Evolutionary conservation across 2,797 vertebrate genomes (phyloP).

Genomic region (Sebastes variabilis): DNA sequence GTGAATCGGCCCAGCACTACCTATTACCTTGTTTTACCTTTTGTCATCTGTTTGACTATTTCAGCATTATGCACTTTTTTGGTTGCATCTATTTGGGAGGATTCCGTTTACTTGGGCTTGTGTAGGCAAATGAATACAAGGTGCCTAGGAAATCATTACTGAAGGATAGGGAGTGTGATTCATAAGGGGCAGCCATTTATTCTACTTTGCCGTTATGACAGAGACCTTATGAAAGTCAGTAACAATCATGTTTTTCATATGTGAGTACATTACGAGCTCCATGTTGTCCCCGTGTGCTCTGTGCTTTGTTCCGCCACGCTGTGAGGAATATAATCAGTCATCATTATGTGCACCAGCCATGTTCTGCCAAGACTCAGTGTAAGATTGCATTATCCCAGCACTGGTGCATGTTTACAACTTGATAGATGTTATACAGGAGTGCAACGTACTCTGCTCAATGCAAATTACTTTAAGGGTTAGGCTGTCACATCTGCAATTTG

Average conservation of each 20-base stretch:
- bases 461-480: background rate
- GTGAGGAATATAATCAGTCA: constrained; percentile 43
- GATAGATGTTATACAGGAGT: constrained; percentile 5
- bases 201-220: constrained; percentile 47
- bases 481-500: background rate
- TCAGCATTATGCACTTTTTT: background rate
- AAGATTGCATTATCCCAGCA: constrained; percentile 23
- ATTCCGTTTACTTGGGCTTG: constrained; percentile 18
- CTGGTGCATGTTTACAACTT: constrained; percentile 21
- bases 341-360: constrained; percentile 44
- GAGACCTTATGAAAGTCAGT: constrained; percentile 51
- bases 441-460: background rate
- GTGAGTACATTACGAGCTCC: constrained; percentile 34
- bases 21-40: constrained; percentile 41
- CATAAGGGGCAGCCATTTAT: constrained; percentile 41
- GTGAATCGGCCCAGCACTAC: too few species aligned
- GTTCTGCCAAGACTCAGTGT: constrained; percentile 26
- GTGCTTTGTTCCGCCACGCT: constrained; percentile 22
- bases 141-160: constrained; percentile 34
- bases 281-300: constrained; percentile 16
- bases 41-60: constrained; percentile 31
- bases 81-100: background rate
- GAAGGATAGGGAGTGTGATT: constrained; percentile 24
- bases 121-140: constrained; percentile 21
- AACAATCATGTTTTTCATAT: constrained; percentile 46